Base-by-base conservation (phyloP, 2,888 invertebrate genomes). In the Schizotus pectinicornis region DNA sequence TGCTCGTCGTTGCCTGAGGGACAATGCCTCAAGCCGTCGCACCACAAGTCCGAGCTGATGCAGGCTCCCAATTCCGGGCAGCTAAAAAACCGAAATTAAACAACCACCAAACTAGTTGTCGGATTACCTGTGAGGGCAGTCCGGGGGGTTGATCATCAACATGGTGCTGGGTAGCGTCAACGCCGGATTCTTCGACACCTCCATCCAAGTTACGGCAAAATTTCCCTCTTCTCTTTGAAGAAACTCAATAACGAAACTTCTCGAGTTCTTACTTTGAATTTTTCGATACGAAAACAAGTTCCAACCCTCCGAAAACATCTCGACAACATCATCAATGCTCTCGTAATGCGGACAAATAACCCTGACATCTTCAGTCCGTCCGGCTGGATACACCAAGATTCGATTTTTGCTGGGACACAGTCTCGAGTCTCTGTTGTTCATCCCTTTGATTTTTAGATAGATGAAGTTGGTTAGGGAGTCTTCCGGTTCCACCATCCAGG, bases 1-100 rank as follows among this genome's bases (percentile, higher is more conserved):
- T 89, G 88, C 79, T 92, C 91, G 74, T 92, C 92, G 77, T 86
- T 90, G 1, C 92, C 91, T 3, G 91, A 90, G 8, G 91, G 92
- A 74, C 92, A 92, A 72, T 92, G 91, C 1, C 85, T 81, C 37
- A 87, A 84, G 0, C 91, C 91, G 74, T 92, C 92, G 77, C 92
- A 92, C 91, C 92, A 91, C 3, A 92, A 76, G 1, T 88, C 85
- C 1, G 89, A 84, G 61, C 88, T 89, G 69, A 92, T 91, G 76
- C 92, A 92, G 0, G 91, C 91, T 61, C 91, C 89, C 48, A 92
- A 80, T 75, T 92, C 91, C 0, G 91, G 91, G 71, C 92, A 92
- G 73, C 90, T 90, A 80, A 49, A 79, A 74, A 42, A 43, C 30
- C 31, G n/a, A 39, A 41, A 33, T 30, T 8, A 46, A n/a, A 12